phyloP scores from a whole-genome alignment of 2,113 vertebrate species.

The Chlamydotis undulata region DNA sequence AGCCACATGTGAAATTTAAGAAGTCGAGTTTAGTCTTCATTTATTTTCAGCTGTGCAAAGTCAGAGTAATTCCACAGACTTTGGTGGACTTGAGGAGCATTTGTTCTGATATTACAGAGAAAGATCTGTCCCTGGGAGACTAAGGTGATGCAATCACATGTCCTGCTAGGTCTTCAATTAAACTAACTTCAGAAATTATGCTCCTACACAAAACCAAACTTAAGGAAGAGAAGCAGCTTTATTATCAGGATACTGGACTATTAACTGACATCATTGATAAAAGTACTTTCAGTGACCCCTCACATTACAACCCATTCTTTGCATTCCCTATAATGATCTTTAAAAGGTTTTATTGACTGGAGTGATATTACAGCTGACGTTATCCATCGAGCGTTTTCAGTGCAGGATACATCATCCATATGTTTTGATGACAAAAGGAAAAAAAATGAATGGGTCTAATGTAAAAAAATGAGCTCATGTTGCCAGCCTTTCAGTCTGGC shows the following conservation, averaged over 20 bases:
- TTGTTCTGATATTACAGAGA: neutral
- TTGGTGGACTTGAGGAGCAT: neutral
- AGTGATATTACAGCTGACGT: neutral
- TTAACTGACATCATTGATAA: neutral
- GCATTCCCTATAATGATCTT: neutral
- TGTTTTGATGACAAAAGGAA: neutral
- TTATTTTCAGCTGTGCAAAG: constrained; percentile 62
- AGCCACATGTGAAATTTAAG: constrained; percentile 1
- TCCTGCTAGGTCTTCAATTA: neutral
- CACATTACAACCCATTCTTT: neutral
- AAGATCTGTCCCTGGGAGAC: neutral
- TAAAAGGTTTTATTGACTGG: constrained; percentile 49
- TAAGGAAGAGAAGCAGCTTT: neutral
- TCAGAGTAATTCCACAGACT: constrained; percentile 45
- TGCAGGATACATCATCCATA: neutral
- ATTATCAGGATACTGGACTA: neutral
- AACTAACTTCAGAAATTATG: neutral
- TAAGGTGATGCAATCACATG: neutral
- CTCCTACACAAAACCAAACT: neutral
- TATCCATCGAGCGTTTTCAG: neutral
- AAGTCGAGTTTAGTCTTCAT: neutral
- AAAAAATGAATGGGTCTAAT: neutral
- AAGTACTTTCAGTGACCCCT: constrained; percentile 28
- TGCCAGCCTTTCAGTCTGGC: neutral
- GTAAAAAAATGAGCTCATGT: neutral